Base-by-base conservation (phyloP, 2,797 vertebrate genomes). In the Tapera naevia region DNA sequence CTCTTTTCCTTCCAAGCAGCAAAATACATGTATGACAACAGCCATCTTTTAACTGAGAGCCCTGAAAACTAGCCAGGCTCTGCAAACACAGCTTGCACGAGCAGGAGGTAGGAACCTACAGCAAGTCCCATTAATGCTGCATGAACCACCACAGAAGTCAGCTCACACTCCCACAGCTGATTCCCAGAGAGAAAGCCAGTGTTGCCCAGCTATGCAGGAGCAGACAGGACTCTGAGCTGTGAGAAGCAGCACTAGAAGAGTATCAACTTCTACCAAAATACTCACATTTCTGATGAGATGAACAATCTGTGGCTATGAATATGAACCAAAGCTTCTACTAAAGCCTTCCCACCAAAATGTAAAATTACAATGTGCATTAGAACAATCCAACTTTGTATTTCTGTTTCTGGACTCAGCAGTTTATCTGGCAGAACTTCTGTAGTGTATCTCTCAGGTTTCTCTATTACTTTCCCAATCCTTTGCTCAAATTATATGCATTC, bases 201-300 rank as follows among this genome's bases (percentile, higher is more conserved):
- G 0, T 2, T 64, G 72, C 45, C 41, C 75, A 74, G 0, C 24
- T 1, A 0, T 0, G 1, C 32, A 60, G 53, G 17, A 80, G 71
- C 62, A 35, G 80, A 27, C 22, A 70, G 74, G 67, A 53, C 25
- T n/a, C 8, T 0, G 21, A 45, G 11, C 6, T 18, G 25, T 0
- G 5, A 56, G 28, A 27, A 88, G 71, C 48, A 69, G n/a, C 67
- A 43, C 70, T 35, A 30, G 17, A 80, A 35, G 21, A 62, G 13
- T 33, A 41, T 51, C 46, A 22, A 48, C 37, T 73, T 89, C 37
- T 30, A 35, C 17, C 48, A 39, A 39, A 30, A 25, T 24, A 9
- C 33, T 80, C 46, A 21, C 17, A 3, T 66, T 92, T 88, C 89
- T 81, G 25, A 60, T 53, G 43, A 76, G 25, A 48, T 3, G 0